Evolutionary conservation across 2,797 vertebrate genomes (phyloP).

Genomic region (Rhinatrema bivittatum): DNA sequence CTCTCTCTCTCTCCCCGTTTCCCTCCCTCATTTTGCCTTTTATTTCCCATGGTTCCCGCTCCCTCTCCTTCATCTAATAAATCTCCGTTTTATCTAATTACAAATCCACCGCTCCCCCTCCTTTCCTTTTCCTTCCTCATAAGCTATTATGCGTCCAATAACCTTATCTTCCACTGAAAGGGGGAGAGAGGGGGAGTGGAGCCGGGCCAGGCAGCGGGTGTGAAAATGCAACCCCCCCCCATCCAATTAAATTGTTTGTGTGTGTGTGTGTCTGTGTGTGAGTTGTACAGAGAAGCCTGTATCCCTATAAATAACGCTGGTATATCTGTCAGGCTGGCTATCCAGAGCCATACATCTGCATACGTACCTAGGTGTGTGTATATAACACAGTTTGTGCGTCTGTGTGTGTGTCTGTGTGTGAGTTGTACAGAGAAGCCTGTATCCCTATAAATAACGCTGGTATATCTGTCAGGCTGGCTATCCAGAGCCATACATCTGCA

Average conservation of each 20-base stretch:
- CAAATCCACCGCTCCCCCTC: background rate
- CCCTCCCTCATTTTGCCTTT: background rate
- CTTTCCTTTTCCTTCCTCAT: conserved; percentile 5
- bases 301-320: background rate
- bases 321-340: background rate
- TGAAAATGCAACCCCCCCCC: background rate
- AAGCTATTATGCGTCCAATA: background rate
- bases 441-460: background rate
- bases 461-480: background rate
- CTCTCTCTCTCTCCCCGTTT: background rate
- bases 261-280: background rate
- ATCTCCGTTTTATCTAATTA: background rate
- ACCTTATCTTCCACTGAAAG: background rate
- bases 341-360: too few relatives aligned
- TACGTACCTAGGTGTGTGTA: too few relatives aligned
- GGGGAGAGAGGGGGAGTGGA: background rate
- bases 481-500: too few relatives aligned
- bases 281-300: background rate
- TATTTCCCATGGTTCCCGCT: background rate
- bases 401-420: background rate
- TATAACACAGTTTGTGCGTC: too few relatives aligned
- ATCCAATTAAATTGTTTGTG: background rate
- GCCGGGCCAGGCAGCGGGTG: background rate
- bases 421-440: background rate
- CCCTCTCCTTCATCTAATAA: background rate